These are phyloP conservation scores for Artibeus jamaicensis DNA, from an alignment of 2,797 vertebrate species.

Conservation along the genomic window DNA sequence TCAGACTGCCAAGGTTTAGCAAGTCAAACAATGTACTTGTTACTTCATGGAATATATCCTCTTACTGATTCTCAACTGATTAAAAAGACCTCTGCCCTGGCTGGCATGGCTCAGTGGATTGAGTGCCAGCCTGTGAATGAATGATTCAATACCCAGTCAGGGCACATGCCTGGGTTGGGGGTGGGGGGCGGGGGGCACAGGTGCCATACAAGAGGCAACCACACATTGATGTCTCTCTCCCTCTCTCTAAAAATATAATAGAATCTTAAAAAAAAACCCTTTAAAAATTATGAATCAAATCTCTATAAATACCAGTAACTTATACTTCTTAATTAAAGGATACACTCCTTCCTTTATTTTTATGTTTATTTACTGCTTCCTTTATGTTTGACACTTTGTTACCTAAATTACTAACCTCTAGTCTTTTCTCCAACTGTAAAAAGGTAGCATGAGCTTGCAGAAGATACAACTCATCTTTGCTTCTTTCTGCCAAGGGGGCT, in stretches of 20 bases:
- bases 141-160: too few relatives aligned
- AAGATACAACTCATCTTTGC: conserved; percentile 38
- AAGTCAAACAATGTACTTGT: conserved; percentile 20
- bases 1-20: neutral
- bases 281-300: conserved; percentile 4
- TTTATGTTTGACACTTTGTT: conserved; percentile 19
- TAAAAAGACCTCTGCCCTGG: neutral
- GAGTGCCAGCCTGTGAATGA: too few relatives aligned
- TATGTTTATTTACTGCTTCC: neutral
- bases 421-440: conserved; percentile 34
- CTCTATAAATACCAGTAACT: neutral
- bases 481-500: neutral
- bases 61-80: conserved; percentile 19
- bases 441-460: neutral
- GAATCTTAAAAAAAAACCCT: neutral
- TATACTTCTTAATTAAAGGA: neutral
- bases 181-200: too few relatives aligned
- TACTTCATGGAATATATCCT: neutral
- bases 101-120: too few relatives aligned
- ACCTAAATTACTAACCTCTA: conserved; percentile 30
- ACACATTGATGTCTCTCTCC: too few relatives aligned
- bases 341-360: neutral
- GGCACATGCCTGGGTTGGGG: too few relatives aligned
- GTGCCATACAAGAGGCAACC: too few relatives aligned
- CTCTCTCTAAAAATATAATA: too few relatives aligned